Percentiles rank a stretch among this genome's conserved stretches.
Evolutionary conservation across 2,888 invertebrate genomes (phyloP).

Genomic region (Chrysolina americana): DNA sequence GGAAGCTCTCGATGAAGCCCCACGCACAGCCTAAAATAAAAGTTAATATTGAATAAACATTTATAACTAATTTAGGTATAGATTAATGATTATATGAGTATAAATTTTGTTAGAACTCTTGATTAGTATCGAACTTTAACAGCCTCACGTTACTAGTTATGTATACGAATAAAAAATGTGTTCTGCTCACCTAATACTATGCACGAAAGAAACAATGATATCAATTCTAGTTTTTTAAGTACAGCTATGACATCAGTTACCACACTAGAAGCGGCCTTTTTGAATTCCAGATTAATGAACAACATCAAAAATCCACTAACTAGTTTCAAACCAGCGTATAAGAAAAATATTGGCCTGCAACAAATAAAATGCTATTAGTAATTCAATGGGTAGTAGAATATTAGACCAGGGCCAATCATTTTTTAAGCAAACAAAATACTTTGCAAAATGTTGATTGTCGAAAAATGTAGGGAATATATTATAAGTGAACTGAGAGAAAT

Average conservation of each 20-base stretch:
- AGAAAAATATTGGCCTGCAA: conserved; percentile 82
- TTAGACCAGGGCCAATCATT: not conserved
- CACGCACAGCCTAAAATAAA: conserved; percentile 79
- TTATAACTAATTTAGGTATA: no score
- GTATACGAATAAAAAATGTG: not conserved
- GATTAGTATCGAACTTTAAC: no score
- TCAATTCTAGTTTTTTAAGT: conserved; percentile 79
- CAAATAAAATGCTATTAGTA: not conserved
- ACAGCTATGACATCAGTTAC: conserved; percentile 79
- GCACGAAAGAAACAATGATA: conserved; percentile 80
- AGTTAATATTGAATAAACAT: not conserved
- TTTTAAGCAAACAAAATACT: no score
- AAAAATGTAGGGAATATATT: no score
- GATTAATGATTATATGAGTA: no score
- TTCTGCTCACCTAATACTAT: conserved; percentile 77
- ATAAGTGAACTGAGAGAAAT: no score
- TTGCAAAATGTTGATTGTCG: no score
- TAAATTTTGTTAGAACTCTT: no score
- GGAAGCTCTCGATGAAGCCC: conserved; percentile 87
- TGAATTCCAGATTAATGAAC: conserved; percentile 82
- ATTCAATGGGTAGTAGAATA: not conserved
- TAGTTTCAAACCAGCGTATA: conserved; percentile 81
- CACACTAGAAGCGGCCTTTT: conserved; percentile 80
- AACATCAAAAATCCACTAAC: conserved; percentile 79
- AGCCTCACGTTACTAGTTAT: no score